Conservation (phyloP, 2,888 invertebrate species). For the Eutolmus rufibarbis region DNA sequence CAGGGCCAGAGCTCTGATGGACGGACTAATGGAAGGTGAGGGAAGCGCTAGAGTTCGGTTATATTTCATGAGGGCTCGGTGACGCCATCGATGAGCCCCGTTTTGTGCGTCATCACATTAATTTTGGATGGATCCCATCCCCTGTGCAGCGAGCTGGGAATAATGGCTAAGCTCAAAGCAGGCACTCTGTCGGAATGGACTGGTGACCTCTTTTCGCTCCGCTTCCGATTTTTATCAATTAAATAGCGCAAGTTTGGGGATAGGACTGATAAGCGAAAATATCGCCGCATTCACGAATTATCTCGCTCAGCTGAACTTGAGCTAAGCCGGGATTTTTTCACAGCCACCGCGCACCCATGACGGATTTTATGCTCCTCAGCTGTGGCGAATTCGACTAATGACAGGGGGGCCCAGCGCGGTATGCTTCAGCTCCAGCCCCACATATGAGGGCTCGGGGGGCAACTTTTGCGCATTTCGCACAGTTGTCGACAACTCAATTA, state of each 20-base stretch:
- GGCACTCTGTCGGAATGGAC: not conserved
- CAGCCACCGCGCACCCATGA: not conserved
- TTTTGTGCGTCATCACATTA: constrained; percentile 7
- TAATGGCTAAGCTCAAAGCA: not conserved
- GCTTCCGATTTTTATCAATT: not conserved
- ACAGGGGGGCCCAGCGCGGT: not conserved
- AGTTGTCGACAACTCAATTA: constrained; percentile 12
- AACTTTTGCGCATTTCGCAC: not conserved
- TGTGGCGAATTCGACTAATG: not conserved
- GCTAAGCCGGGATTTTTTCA: not conserved
- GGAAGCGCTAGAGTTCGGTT: not conserved
- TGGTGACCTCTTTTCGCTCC: not conserved
- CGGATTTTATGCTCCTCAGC: not conserved
- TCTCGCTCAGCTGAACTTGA: not conserved
- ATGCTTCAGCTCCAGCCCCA: not conserved
- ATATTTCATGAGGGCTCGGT: not conserved
- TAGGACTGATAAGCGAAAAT: not conserved
- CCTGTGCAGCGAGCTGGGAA: not conserved
- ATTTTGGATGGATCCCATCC: not conserved
- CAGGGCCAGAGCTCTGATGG: not conserved
- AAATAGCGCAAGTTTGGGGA: not conserved
- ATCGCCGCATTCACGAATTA: not conserved
- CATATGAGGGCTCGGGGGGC: not conserved
- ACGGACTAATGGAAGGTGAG: not conserved
- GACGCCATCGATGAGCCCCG: not conserved